Evolutionary conservation across 1,140 invertebrate genomes (phyloP), one percentile per base, ranked within the genome.

Genomic region (Heterodera carotae): DNA sequence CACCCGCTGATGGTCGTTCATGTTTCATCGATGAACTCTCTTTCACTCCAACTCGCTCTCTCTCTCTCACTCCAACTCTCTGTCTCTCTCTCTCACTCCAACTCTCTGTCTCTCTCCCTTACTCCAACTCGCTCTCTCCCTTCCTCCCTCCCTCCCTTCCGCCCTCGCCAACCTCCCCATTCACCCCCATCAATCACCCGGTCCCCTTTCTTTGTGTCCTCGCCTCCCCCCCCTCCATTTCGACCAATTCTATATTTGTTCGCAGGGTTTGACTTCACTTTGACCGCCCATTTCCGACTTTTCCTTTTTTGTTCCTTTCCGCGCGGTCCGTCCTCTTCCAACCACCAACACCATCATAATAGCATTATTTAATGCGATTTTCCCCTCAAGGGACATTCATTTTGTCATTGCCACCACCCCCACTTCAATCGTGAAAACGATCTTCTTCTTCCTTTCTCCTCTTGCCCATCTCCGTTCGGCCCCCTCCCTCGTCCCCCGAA

Each of bases 301-400:
- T 34, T 34, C 12, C 62, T 34, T 66, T n/a, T n/a, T n/a, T n/a
- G n/a, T n/a, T n/a, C 62, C 62, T 2, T 12, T 12, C 29, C 62
- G 0, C 29, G 12, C 12, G 12, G 29, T 66, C 29, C 33, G 12
- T 69, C 22, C 68, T 69, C 1, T 69, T 69, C 18, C 18, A 39
- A 69, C n/a, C n/a, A n/a, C n/a, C n/a, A n/a, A n/a, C 36, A 69
- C n/a, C 68, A 10, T n/a, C 68, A 39, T 22, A 8, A 39, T 69
- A 62, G 8, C 2, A 8, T 22, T 66, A 66, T 66, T 66, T 66
- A 66, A 66, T 34, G 62, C 33, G 62, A 66, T 66, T 31, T 66
- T 7, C 62, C 62, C 62, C 27, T 3, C 8, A 29, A 29, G 62
- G 25, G 27, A 29, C 12, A 66, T 29, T 66, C 48, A 53, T 53